Evolutionary conservation across 2,888 invertebrate genomes (phyloP), one percentile per base, ranked within the genome.

Genomic region (Blera fallax): DNA sequence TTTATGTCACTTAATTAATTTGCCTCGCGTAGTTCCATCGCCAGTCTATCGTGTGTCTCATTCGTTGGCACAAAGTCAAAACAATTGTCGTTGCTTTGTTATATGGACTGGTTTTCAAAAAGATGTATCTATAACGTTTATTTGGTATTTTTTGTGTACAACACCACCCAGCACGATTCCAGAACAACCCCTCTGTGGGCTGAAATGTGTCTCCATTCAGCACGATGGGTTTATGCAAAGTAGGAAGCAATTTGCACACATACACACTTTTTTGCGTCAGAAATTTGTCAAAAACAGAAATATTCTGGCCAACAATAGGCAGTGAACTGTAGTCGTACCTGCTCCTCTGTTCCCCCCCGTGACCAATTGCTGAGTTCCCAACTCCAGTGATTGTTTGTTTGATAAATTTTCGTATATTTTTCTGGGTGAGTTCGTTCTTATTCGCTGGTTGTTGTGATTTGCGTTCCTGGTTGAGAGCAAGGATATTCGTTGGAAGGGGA

Each of bases 1-100:
- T 85, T 85, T 84, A 84, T 84, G 84, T 80, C 80, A 85, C 84
- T 85, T 85, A 85, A 85, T 85, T 85, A 85, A 85, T 85, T 85
- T 85, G 80, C 80, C 27, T 76, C 73, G 70, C 74, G 73, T 37
- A 54, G 54, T 16, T 54, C 29, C 24, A 24, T 24, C 40, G 62
- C 18, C 52, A 11, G 43, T 60, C 48, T 48, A 48, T 73, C 8
- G 16, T 18, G 52, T 11, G 27, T 40, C n/a, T 18, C 24, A n/a
- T 27, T 45, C 27, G 32, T 60, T 84, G 79, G 74, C 84, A 84
- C 7, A 56, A 69, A 80, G 70, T 80, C 83, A 78, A 67, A 60
- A 58, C 67, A 62, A 70, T 72, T 77, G 79, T 69, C 79, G 73
- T 43, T 24, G 21, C 29, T 18, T 32, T n/a, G 62, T 16, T 8